Evolutionary conservation across 2,888 invertebrate genomes (phyloP), one percentile per base, ranked within the genome.

Genomic region (Sicus ferrugineus): DNA sequence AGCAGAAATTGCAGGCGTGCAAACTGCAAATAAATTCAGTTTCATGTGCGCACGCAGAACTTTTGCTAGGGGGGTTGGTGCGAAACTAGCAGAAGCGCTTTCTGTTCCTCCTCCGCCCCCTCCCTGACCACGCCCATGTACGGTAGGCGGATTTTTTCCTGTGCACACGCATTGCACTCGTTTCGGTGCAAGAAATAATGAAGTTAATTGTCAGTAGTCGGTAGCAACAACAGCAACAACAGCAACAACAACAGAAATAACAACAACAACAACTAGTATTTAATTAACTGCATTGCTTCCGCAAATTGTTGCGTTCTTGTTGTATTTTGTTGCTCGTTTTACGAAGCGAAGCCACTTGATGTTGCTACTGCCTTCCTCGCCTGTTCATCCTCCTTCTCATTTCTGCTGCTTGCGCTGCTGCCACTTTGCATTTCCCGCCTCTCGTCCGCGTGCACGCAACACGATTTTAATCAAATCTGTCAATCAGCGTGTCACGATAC

Each of bases 401-500:
- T 19, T 3, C 7, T 19, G 16, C 14, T 7, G 3, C 16, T 46
- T n/a, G n/a, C n/a, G n/a, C n/a, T n/a, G n/a, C n/a, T n/a, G n/a
- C n/a, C n/a, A n/a, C n/a, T n/a, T 61, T 26, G 9, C 14, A 19
- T 23, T 9, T 34, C 26, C 34, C 42, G 61, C 34, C 28, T 6
- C 28, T n/a, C 54, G 4, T 56, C 30, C 21, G n/a, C 11, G 21
- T 6, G n/a, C 19, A 61, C 16, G 64, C 50, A 65, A 65, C 52
- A 65, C 54, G 65, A 65, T 54, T 65, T 34, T 54, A 65, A 65
- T 65, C 65, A 65, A 65, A 65, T 54, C 54, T 54, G 28, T 54
- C 54, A 54, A 54, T 54, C 54, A 50, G 23, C 50, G 6, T 54
- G 9, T 7, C 14, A 11, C 54, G 54, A 42, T 4, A 42, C 42